Evolutionary conservation across 1,140 invertebrate genomes (phyloP), one percentile per base, ranked within the genome.

Genomic region (Argopecten irradians): DNA sequence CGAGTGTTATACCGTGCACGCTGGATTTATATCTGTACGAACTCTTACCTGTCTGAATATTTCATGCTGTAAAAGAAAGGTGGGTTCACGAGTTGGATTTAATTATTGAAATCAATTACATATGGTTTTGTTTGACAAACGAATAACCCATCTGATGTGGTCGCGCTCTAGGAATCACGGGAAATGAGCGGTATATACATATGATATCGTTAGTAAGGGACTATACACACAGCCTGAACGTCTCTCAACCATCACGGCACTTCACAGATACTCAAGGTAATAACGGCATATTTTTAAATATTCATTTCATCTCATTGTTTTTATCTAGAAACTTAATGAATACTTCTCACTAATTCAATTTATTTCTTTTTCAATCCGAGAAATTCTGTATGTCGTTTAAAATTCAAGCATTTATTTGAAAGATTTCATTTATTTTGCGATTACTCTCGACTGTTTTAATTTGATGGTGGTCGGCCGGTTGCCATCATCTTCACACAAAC

Each of bases 371-470:
- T 71, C 55, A 71, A 16, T 71, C 55, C n/a, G n/a, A 71, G 5
- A 16, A 71, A 71, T 71, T 16, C 22, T 71, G n/a, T 71, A 71
- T 28, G 55, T 28, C 1, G 8, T n/a, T 71, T 8, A 71, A 71
- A 71, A 5, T 71, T 71, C 55, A 71, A 71, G 22, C 5, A n/a
- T 71, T 71, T 71, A 71, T 71, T 71, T 71, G n/a, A 71, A 71
- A 71, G 55, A 71, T 71, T 71, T 71, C 22, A 71, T 71, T 71
- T 28, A 71, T 71, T 71, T 71, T 71, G n/a, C 55, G 55, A 71
- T 71, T 71, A 28, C 55, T 71, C 28, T n/a, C 1, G 55, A n/a
- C 55, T 71, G 55, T 71, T 71, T 71, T 71, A 71, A 71, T 71
- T 71, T 71, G 55, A 71, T 71, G n/a, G 55, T 16, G 2, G 55